Evolutionary conservation across 2,888 invertebrate species (phyloP).

Genomic region (Coenonympha arcania): DNA sequence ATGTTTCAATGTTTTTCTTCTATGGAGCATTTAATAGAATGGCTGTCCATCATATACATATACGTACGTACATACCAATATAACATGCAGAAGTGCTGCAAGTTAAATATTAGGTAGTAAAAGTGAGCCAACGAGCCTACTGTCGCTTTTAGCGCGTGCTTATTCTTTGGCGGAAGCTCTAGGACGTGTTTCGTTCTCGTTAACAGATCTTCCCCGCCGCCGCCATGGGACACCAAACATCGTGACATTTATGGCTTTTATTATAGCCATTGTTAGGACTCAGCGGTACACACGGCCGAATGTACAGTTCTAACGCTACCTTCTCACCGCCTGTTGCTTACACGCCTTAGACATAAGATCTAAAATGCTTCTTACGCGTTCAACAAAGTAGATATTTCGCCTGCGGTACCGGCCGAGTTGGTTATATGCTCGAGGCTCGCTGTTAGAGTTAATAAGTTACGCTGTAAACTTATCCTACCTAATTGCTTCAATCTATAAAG

Average conservation of each 20-base stretch:
- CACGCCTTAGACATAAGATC: constrained; percentile 8
- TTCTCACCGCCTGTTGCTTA: background rate
- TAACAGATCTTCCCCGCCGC: constrained; percentile 59
- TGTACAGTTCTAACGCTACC: background rate
- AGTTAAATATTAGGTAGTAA: no score
- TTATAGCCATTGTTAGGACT: constrained; percentile 53
- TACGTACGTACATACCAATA: no score
- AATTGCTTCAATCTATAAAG: background rate
- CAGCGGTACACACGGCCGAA: constrained; percentile 31
- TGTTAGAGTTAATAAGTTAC: constrained; percentile 12
- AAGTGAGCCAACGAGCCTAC: no score
- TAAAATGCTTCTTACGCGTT: constrained; percentile 8
- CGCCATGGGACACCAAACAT: constrained; percentile 60
- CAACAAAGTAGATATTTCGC: constrained; percentile 7
- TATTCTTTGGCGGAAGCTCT: constrained; percentile 44
- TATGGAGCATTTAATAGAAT: no score
- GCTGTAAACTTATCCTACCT: constrained; percentile 9
- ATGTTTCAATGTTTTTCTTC: no score
- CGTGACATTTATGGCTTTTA: constrained; percentile 63
- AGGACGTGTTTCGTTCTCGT: constrained; percentile 62
- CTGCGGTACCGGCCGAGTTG: constrained; percentile 8
- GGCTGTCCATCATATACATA: no score
- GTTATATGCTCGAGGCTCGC: background rate
- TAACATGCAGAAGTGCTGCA: no score
- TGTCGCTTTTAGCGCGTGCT: background rate